A percentile compares a stretch with the other conserved stretches of the same genome.
These are phyloP conservation scores for Drosophila testacea DNA, from an alignment of 2,888 invertebrate species.

Conservation along the genomic window DNA sequence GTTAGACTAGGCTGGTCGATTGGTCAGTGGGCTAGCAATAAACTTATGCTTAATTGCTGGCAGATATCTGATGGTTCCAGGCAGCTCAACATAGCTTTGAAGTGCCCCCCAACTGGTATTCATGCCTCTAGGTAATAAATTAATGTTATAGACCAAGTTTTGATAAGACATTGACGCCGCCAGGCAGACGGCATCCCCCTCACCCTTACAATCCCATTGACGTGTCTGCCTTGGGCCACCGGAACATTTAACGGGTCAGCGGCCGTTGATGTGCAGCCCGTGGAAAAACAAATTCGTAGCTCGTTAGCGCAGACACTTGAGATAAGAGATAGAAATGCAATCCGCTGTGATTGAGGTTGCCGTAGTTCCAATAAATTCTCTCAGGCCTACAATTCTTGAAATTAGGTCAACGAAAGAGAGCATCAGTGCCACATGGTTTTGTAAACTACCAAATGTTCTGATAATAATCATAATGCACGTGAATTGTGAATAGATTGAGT, in stretches of 20 bases:
- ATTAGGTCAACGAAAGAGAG: conserved; percentile 48
- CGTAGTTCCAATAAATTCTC: conserved; percentile 65
- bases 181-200: conserved; percentile 41
- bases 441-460: conserved; percentile 34
- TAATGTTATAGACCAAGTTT: conserved; percentile 78
- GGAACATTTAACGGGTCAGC: conserved; percentile 79
- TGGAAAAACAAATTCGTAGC: conserved; percentile 73
- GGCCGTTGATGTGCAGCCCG: conserved; percentile 57
- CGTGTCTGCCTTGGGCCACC: conserved; percentile 53
- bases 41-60: conserved; percentile 69
- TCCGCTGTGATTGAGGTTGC: conserved; percentile 31
- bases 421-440: conserved; percentile 35
- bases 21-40: conserved; percentile 42
- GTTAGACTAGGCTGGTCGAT: conserved; percentile 16
- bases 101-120: conserved; percentile 42
- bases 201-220: background rate
- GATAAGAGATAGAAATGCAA: conserved; percentile 64
- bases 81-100: conserved; percentile 53
- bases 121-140: conserved; percentile 65
- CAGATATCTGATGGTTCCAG: conserved; percentile 62
- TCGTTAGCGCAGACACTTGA: conserved; percentile 75
- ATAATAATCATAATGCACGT: conserved; percentile 33
- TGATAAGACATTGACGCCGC: conserved; percentile 78
- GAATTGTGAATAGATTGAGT: conserved; percentile 41
- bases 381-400: conserved; percentile 20